A percentile compares a stretch with the other conserved stretches of the same genome.
Evolutionary conservation across 2,797 vertebrate genomes (phyloP).

Genomic region (Tolypeutes matacus): DNA sequence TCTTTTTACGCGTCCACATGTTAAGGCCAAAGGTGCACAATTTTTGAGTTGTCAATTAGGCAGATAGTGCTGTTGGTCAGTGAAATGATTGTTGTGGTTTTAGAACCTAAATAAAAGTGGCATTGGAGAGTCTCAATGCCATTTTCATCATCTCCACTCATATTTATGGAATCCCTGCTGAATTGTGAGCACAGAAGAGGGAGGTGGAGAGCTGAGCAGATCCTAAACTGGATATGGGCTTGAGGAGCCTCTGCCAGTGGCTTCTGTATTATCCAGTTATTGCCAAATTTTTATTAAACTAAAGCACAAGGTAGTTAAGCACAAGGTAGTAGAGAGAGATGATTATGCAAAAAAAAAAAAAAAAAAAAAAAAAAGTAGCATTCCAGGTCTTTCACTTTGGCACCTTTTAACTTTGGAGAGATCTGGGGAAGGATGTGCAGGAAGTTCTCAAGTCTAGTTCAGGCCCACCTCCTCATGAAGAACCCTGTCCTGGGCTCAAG

Average conservation of each 20-base stretch:
- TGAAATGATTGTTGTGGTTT: slow-evolving; percentile 47
- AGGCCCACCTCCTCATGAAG: not conserved
- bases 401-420: not conserved
- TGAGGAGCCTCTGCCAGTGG: not conserved
- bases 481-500: not conserved
- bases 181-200: not conserved
- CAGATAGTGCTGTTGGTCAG: slow-evolving; percentile 14
- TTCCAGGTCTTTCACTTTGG: not conserved
- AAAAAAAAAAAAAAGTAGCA: not conserved
- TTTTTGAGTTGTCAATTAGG: slow-evolving; percentile 40
- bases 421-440: not conserved
- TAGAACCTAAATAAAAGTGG: slow-evolving; percentile 34
- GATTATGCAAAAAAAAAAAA: not conserved
- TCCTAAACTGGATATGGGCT: not conserved
- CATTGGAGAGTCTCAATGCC: not conserved
- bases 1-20: slow-evolving; percentile 59
- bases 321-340: not conserved
- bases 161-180: not conserved
- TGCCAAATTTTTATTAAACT: not conserved
- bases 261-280: not conserved
- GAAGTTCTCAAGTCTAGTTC: not conserved
- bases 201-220: not conserved
- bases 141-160: not conserved
- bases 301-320: not conserved
- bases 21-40: slow-evolving; percentile 25